These are phyloP conservation scores for Pavo muticus DNA, from an alignment of 2,113 vertebrate genomes.

Conservation along the genomic window DNA sequence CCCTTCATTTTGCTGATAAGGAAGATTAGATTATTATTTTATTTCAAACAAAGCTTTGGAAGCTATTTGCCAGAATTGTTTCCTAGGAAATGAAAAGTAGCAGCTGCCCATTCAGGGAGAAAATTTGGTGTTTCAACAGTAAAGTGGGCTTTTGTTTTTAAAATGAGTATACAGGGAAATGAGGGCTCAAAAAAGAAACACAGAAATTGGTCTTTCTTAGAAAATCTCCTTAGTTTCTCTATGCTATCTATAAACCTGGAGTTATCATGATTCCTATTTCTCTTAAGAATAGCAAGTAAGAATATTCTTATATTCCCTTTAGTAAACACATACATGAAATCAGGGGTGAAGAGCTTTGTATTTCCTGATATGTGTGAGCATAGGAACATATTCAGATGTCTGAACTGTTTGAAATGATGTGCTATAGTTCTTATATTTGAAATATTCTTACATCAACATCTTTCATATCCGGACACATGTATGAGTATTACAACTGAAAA, in stretches of 20 bases:
- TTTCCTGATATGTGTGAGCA: neutral
- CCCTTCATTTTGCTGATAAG: neutral
- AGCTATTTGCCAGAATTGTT: neutral
- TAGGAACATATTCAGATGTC: neutral
- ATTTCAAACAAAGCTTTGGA: neutral
- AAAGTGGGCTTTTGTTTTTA: neutral
- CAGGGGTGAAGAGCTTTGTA: neutral
- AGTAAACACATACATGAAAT: neutral
- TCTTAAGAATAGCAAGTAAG: neutral
- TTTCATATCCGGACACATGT: accelerated
- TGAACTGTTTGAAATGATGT: neutral
- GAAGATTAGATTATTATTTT: neutral
- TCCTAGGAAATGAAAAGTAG: neutral
- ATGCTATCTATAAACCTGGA: neutral
- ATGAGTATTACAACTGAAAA: neutral
- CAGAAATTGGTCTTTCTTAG: neutral
- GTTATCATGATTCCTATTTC: neutral
- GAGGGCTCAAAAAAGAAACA: neutral
- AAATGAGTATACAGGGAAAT: accelerated
- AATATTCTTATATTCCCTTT: neutral
- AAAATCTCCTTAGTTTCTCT: neutral
- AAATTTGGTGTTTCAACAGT: neutral
- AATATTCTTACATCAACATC: accelerated
- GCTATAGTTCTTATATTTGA: neutral
- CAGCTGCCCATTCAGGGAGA: neutral